Evolutionary conservation across 2,888 invertebrate species (phyloP), one percentile per base, ranked within the genome.

Genomic region (Scrobipalpa atriplicella): DNA sequence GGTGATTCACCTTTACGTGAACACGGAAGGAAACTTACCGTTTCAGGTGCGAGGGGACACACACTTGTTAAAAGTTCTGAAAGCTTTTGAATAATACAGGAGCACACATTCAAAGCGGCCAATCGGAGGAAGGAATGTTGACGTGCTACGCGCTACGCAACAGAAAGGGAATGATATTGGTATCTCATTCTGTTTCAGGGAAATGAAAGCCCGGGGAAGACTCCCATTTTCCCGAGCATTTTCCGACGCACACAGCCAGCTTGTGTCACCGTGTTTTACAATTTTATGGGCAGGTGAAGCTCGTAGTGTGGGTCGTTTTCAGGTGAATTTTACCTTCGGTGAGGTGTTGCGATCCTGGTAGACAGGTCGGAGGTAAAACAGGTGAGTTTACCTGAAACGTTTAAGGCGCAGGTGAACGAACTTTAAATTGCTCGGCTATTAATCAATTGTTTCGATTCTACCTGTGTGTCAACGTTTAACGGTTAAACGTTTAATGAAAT

Each of bases 321-420:
- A 60, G 65, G 62, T 64, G 54, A 64, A n/a, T 29, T 52, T 51
- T 18, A 56, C 54, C 54, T 56, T 56, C 21, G 11, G 47, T 38
- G 65, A 38, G 52, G n/a, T 80, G 71, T 73, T 92, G 85, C 56
- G 63, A 29, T 74, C 91, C 90, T 89, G 70, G 90, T 92, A 82
- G 51, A 70, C 81, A 84, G 86, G 84, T 86, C 79, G 73, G 82
- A 73, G 73, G 75, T 80, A 79, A 81, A 79, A 83, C 85, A 89
- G 86, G 87, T 89, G 82, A 84, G 52, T 18, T 52, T 52, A 52
- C 52, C 58, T 58, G 58, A 41, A 61, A 54, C 41, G 75, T 58
- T 58, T 58, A 58, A 62, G 13, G 60, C 58, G 47, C 16, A 8
- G 47, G 47, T 47, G 47, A 47, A 47, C 61, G 19, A 58, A 10